Evolutionary conservation across 2,888 invertebrate genomes (phyloP), one percentile per base, ranked within the genome.

Genomic region (Acanthosepion esculentum): DNA sequence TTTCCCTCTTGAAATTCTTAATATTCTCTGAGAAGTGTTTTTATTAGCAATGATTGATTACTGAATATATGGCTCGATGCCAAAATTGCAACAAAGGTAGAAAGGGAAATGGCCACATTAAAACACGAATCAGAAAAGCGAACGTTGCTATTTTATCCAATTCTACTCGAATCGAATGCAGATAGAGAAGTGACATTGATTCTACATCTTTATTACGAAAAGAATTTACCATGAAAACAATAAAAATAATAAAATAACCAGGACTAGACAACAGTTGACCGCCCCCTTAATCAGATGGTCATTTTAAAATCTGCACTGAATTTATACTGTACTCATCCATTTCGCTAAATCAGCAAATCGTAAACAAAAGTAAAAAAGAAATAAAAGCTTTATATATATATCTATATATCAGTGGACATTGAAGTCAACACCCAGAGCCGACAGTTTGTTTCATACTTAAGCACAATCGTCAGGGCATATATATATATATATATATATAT

Each of bases 271-370:
- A n/a, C n/a, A 7, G 29, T n/a, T 6, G 8, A n/a, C n/a, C 78
- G 12, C n/a, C 2, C 2, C 4, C 0, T n/a, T n/a, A 6, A 12
- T n/a, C n/a, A 15, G n/a, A 23, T 12, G 1, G n/a, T n/a, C 12
- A 0, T 15, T 33, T 33, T 15, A n/a, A 78, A n/a, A n/a, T 78
- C 15, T 10, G n/a, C 10, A 33, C 33, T n/a, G n/a, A 78, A n/a
- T 33, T 33, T n/a, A 15, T 33, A 10, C 33, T 33, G n/a, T n/a
- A 7, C n/a, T 78, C 12, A 10, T 12, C 12, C 33, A n/a, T 59
- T 23, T 20, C 23, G 59, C 20, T 3, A 59, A 59, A 59, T 41
- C 26, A 59, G 23, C 23, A 59, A 20, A 59, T 23, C 23, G 26
- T 23, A 59, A 59, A 59, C 6, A 23, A 59, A 59, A 3, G 7